Base-by-base conservation (phyloP, 2,113 vertebrate species). In the Lethenteron camtschaticum region DNA sequence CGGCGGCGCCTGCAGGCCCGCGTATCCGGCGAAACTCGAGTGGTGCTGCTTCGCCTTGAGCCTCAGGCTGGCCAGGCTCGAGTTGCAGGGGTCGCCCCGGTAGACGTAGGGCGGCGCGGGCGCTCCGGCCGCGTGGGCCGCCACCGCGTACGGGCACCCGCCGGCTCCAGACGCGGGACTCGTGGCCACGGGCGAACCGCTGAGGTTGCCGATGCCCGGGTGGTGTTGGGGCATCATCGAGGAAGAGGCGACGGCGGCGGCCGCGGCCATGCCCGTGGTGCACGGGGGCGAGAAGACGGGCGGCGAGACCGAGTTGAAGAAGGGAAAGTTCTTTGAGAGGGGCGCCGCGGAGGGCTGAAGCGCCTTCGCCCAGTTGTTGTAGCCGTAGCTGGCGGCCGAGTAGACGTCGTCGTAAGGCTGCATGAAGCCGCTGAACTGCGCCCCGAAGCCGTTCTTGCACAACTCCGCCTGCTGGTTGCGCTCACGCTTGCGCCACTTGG, bases 191-290 rank as follows among this genome's bases (percentile, higher is more conserved):
- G 63, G 63, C n/a, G 63, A 66, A 9, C 9, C 63, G 63, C 63
- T 66, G 9, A 66, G 63, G 24, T 24, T 66, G 24, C 63, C 63
- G 41, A 41, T 41, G 41, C 41, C 41, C 41, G 41, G 41, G 41
- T 41, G 41, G 41, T 41, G 41, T 2, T 41, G 41, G 41, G 41
- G 41, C 41, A 41, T 41, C n/a, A 66, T n/a, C 9, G 63, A n/a
- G 2, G n/a, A 16, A 10, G 72, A 68, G n/a, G 41, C 71, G 16
- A 71, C 68, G 14, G 70, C 10, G 9, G 66, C 57, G 1, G 70
- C 57, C 2, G 90, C 86, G 59, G 90, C 86, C 14, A 73, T 14
- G 63, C 63, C 63, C 24, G 24, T 66, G n/a, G 63, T 66, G 11
- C 63, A 9, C 12, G 72, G 66, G 2, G 71, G 11, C 1, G 70